These are phyloP conservation scores for Willisornis vidua DNA, from an alignment of 2,113 vertebrate species.

Conservation along the genomic window DNA sequence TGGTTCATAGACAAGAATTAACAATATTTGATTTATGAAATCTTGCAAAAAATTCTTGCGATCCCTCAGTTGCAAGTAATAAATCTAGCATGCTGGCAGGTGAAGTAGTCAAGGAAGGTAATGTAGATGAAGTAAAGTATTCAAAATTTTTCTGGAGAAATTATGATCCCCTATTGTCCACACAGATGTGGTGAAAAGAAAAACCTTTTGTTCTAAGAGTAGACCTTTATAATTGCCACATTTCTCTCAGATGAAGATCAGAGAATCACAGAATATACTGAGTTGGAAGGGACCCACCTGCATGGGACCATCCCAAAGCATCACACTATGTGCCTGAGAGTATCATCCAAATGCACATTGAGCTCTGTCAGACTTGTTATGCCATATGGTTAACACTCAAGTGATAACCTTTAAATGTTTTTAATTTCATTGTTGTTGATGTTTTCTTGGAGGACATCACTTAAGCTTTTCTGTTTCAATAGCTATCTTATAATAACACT, in stretches of 20 bases:
- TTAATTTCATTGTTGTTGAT: not conserved
- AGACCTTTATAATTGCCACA: not conserved
- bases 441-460: not conserved
- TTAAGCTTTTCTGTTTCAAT: not conserved
- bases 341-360: not conserved
- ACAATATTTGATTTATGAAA: not conserved
- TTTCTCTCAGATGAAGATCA: not conserved
- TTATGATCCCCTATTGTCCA: fast-evolving
- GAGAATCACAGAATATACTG: not conserved
- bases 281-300: not conserved
- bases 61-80: not conserved
- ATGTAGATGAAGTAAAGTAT: not conserved
- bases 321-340: not conserved
- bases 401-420: not conserved
- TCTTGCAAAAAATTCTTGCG: not conserved
- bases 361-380: not conserved
- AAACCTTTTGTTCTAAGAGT: not conserved
- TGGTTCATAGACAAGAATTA: not conserved
- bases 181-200: not conserved
- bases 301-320: not conserved
- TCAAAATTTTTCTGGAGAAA: not conserved
- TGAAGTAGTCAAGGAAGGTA: not conserved
- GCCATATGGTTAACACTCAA: not conserved
- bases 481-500: not conserved
- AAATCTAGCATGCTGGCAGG: not conserved